A percentile compares a stretch with the other conserved stretches of the same genome.
phyloP scores from a whole-genome alignment of 2,797 vertebrate genomes.

The Phrynocephalus vlangalii region DNA sequence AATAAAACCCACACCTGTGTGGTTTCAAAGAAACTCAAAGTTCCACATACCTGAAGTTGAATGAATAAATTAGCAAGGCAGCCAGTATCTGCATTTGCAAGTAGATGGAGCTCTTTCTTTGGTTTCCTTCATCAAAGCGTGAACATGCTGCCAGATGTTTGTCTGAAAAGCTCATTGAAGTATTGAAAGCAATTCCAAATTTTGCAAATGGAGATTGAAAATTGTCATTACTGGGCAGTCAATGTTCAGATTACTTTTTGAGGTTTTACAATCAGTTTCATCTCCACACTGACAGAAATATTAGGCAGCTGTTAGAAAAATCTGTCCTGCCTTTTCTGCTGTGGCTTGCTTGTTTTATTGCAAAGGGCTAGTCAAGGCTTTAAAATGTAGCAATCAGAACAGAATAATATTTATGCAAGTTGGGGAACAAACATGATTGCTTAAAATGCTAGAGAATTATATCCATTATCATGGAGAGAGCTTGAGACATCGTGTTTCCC shows the following conservation, averaged over 20 bases:
- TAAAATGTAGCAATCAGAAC: conserved; percentile 68
- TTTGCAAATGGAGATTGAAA: conserved; percentile 77
- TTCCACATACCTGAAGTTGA: conserved; percentile 46
- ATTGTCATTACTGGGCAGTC: conserved; percentile 78
- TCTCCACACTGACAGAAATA: conserved; percentile 81
- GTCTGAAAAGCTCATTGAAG: conserved; percentile 71
- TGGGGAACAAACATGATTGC: conserved; percentile 66
- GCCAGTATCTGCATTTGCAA: conserved; percentile 59
- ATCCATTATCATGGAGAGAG: background rate
- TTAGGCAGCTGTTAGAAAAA: conserved; percentile 82
- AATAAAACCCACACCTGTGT: background rate
- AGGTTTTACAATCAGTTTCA: conserved; percentile 81
- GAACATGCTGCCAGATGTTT: conserved; percentile 75
- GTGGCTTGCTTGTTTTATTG: conserved; percentile 72
- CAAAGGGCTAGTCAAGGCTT: conserved; percentile 70
- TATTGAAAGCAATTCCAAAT: conserved; percentile 74
- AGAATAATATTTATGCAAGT: conserved; percentile 43
- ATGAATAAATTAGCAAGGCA: conserved; percentile 60
- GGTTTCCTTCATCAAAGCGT: conserved; percentile 55
- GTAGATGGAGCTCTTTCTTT: conserved; percentile 31
- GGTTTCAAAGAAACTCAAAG: conserved; percentile 21
- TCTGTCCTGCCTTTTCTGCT: conserved; percentile 74
- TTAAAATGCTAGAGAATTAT: conserved; percentile 43
- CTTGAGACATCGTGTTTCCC: too few species aligned
- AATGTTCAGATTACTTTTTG: conserved; percentile 71